Evolutionary conservation across 2,888 invertebrate genomes (phyloP), one percentile per base, ranked within the genome.

Genomic region (Pseudococcus longispinus): DNA sequence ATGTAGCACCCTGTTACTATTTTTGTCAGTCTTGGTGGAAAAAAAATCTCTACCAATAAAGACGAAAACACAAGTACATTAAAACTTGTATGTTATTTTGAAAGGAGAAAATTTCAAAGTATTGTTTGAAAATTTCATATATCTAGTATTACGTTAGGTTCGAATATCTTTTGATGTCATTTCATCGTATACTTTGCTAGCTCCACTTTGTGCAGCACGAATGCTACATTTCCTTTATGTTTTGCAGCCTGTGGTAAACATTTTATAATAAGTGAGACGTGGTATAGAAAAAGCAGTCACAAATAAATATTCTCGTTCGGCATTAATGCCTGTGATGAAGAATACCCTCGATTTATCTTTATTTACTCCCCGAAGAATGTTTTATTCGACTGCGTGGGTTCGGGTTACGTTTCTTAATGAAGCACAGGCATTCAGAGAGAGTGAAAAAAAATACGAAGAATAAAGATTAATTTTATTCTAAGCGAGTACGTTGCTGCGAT

Each of bases 281-380:
- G 13, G 15, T 46, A 46, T n/a, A 70, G 70, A 70, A 70, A 70
- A 70, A 70, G 32, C 15, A 29, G 29, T 13, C 29, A 18, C 70
- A 29, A 8, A 70, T 70, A 70, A 70, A 70, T 70, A 70, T 70
- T 70, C 29, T 23, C 13, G 65, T 65, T 65, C 26, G 65, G 70
- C 70, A 70, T 70, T 70, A 60, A 51, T 65, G 18, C 29, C 70
- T 70, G 15, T 29, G 29, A 70, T 26, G 70, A 70, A 70, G 70
- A 70, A 70, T 70, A 60, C 8, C 60, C 70, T 70, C 70, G 29
- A 70, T 70, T 70, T 18, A 70, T 70, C 70, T 70, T 70, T 70
- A 29, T 70, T 70, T 70, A 70, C 70, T 70, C 70, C 15, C 70
- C 29, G 15, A 70, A 18, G 29, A 29, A 13, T 15, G 70, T 70